Evolutionary conservation across 1,140 invertebrate genomes (phyloP), one percentile per base, ranked within the genome.

Genomic region (Zaprionus inermis): DNA sequence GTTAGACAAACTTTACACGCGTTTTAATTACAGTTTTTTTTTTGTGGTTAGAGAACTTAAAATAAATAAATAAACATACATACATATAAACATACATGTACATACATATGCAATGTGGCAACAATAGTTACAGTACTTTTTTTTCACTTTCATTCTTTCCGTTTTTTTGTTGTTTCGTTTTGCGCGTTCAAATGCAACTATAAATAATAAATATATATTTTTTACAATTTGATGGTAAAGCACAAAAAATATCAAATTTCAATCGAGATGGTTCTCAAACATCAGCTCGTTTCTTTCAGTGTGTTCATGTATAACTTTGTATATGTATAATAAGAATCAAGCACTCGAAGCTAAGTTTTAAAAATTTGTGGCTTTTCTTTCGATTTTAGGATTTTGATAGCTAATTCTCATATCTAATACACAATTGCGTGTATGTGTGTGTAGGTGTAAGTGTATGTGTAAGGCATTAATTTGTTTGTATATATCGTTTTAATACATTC

Each of bases 11-110:
- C 76, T 65, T 71, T 76, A 49, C 64, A 67, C 61, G 63, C 56
- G 59, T 66, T 14, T 66, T 60, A 51, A 46, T 78, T 36, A 57
- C 36, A 44, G 24, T 61, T 51, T 55, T 52, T 44, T 68, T 44
- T 76, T 54, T 70, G 64, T 72, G 68, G 80, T 78, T 89, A 67
- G 59, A 77, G 65, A 78, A 83, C 83, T 88, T 88, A 88, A 78
- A 83, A 83, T 89, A 65, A 65, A 65, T 65, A 89, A 89, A 89
- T 89, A 89, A 89, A 89, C 89, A 89, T 89, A 84, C 77, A 88
- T 88, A 84, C 70, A 88, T 78, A 81, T 58, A 83, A 83, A 89
- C 89, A 89, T 89, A 84, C 77, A 88, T 88, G 81, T 67, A 88
- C 74, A 81, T 58, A 83, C n/a, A 67, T 88, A 88, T 85, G 74